Conservation (phyloP, 1,140 invertebrate genomes). For the Drusus annulatus region DNA sequence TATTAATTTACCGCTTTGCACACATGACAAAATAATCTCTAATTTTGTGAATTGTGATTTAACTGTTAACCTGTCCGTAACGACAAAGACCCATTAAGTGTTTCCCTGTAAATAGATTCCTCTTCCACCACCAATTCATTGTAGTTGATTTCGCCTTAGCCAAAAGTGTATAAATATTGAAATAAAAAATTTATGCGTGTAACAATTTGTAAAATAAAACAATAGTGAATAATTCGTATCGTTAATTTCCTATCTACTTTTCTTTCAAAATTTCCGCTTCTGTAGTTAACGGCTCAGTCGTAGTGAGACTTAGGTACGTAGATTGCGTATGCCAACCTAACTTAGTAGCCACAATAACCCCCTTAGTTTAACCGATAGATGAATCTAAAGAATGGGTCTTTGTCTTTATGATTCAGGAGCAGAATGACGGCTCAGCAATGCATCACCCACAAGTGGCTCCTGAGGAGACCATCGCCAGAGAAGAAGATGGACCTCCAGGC, state of each 20-base stretch:
- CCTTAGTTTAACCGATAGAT: slow-evolving; percentile 8
- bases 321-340: too few species aligned
- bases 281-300: too few species aligned
- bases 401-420: slow-evolving; percentile 73
- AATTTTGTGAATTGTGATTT: slow-evolving; percentile 33
- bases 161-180: too few species aligned
- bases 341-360: slow-evolving; percentile 25
- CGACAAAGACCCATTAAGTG: slow-evolving; percentile 65
- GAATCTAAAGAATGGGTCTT: slow-evolving; percentile 57
- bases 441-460: slow-evolving; percentile 83
- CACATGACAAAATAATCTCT: too few species aligned
- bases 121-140: slow-evolving; percentile 7
- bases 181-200: too few species aligned
- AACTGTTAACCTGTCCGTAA: slow-evolving; percentile 53
- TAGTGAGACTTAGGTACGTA: too few species aligned
- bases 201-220: too few species aligned
- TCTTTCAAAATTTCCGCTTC: too few species aligned
- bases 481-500: slow-evolving; percentile 61
- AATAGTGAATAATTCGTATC: too few species aligned
- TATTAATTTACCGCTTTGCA: slow-evolving; percentile 6
- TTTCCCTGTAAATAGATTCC: slow-evolving; percentile 13
- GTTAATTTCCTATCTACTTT: too few species aligned
- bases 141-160: too few species aligned
- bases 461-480: slow-evolving; percentile 67
- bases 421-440: slow-evolving; percentile 83